These are phyloP conservation scores for Paedocypris sp. DNA, from an alignment of 2,113 vertebrate species.

Conservation along the genomic window DNA sequence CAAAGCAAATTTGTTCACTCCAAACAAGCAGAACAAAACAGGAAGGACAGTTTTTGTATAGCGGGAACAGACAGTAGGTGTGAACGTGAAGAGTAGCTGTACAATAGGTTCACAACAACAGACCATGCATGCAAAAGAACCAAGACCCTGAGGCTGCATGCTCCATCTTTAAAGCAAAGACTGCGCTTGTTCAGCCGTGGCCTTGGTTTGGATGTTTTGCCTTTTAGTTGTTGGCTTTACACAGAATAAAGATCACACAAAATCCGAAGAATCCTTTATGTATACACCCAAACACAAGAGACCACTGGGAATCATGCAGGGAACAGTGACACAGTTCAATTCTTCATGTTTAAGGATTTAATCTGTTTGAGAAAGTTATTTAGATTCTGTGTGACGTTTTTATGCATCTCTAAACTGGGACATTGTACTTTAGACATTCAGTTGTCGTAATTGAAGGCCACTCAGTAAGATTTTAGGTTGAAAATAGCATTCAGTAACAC, in stretches of 20 bases:
- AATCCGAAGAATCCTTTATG: conserved; percentile 34
- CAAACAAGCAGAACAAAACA: conserved; percentile 15
- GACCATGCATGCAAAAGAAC: conserved; percentile 22
- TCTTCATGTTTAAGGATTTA: too few species aligned
- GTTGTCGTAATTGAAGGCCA: conserved; percentile 10
- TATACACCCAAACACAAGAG: conserved; percentile 28
- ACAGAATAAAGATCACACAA: conserved; percentile 39
- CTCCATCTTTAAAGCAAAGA: background rate
- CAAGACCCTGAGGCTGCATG: conserved; percentile 23
- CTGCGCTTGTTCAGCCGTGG: background rate
- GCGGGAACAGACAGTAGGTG: background rate
- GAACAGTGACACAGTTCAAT: conserved; percentile 31
- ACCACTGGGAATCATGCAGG: conserved; percentile 26
- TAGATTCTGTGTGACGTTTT: too few species aligned
- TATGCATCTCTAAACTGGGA: too few species aligned
- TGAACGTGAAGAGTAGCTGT: background rate
- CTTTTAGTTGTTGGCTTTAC: background rate
- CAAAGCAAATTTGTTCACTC: conserved; percentile 7
- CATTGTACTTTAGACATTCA: too few species aligned
- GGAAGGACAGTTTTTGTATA: background rate
- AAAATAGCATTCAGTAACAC: conserved; percentile 35
- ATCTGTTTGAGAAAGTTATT: too few species aligned
- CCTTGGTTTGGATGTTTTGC: background rate
- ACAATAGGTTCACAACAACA: conserved; percentile 7
- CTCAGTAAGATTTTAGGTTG: conserved; percentile 15